Evolutionary conservation across 2,113 vertebrate species (phyloP), one percentile per base, ranked within the genome.

Genomic region (Dissostichus mawsoni): DNA sequence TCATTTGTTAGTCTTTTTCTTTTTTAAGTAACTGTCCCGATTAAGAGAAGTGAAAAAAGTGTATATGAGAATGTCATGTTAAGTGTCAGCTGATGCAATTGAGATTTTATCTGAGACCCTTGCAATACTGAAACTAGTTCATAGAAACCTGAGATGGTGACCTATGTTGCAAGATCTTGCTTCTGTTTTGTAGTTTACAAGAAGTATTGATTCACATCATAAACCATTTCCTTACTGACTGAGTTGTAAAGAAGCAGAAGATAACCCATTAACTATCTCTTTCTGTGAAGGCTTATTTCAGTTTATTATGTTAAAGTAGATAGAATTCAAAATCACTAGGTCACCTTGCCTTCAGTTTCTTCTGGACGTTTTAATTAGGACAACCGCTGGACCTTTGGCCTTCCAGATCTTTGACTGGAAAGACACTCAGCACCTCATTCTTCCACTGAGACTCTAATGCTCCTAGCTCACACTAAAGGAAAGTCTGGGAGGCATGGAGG

Each of bases 401-500:
- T 50, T 78, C 20, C 58, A 78, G 45, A 61, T 76, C 55, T 68
- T 68, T 74, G 67, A 61, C 76, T 85, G 84, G 84, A 88, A 87
- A 89, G 74, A 59, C 68, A 59, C 44, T 80, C 67, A 51, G n/a
- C 72, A 82, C 75, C 78, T 89, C 58, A 79, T 89, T 74, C 50
- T 55, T 76, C 69, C 74, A 61, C 48, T 65, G 66, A 48, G 76
- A 69, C 51, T n/a, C 47, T 14, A 33, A 20, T 51, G n/a, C 68
- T 74, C 56, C 64, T 56, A 62, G 69, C 59, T 67, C 44, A 66
- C 50, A 48, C 55, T 75, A 41, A 16, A 68, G 47, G 73, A 66
- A 76, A 75, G 69, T 76, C 65, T 41, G 29, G n/a, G 66, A 48
- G 78, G 55, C 61, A 55, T 18, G 56, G 66, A 59, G 13, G 29